Evolutionary conservation across 92 coral and sea anemone species (phyloP).

Genomic region (Phymanthus crucifer): DNA sequence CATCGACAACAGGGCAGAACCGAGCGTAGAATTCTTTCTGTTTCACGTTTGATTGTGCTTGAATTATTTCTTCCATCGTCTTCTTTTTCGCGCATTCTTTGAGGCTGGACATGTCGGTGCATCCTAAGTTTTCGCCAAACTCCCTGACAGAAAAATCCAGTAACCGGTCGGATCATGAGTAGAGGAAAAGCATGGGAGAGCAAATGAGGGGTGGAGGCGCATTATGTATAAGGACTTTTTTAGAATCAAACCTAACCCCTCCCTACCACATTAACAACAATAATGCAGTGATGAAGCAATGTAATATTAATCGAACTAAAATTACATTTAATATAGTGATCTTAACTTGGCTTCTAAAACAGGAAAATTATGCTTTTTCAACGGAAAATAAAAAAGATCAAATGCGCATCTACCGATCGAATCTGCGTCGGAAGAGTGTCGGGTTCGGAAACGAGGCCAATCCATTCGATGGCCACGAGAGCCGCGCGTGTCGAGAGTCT

Average conservation of each 20-base stretch:
- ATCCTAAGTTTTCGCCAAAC: conserved; percentile 19
- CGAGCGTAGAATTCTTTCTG: background rate
- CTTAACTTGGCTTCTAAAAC: background rate
- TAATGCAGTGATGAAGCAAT: too few relatives aligned
- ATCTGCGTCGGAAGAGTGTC: too few relatives aligned
- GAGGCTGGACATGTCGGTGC: conserved; percentile 16
- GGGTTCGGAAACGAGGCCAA: too few relatives aligned
- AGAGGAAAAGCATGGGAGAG: background rate
- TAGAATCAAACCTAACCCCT: too few relatives aligned
- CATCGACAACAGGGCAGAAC: conserved; percentile 19
- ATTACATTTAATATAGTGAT: too few relatives aligned
- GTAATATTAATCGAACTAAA: too few relatives aligned
- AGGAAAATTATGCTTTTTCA: background rate
- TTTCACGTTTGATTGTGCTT: background rate
- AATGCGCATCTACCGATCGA: too few relatives aligned
- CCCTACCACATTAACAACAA: too few relatives aligned
- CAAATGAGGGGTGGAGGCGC: background rate
- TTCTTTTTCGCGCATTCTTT: conserved; percentile 7
- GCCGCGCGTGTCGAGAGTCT: too few relatives aligned
- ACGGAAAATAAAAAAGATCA: too few relatives aligned
- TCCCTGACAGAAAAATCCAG: background rate
- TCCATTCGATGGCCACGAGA: too few relatives aligned
- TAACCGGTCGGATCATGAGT: background rate
- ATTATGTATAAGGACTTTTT: too few relatives aligned
- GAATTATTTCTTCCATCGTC: background rate